These are phyloP conservation scores for Volucella inflata DNA, from an alignment of 2,888 invertebrate species.

Conservation along the genomic window DNA sequence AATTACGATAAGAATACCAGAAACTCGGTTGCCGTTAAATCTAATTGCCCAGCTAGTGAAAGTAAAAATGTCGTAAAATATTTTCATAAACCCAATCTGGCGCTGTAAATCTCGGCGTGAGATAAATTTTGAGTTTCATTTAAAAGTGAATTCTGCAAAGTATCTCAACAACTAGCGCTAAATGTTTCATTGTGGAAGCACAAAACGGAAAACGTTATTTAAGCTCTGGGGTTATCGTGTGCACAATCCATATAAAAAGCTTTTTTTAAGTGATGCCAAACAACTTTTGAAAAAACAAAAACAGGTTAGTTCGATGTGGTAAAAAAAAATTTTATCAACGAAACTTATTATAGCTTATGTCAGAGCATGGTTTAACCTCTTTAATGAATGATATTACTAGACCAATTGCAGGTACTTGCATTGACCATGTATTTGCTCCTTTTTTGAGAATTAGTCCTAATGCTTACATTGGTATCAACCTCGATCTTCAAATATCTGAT, in stretches of 20 bases:
- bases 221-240: neutral
- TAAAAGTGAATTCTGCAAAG: neutral
- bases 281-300: neutral
- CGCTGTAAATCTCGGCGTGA: conserved; percentile 5
- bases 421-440: too few relatives aligned
- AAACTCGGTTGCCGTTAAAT: conserved; percentile 40
- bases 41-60: conserved; percentile 41
- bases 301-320: too few relatives aligned
- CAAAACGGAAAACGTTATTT: neutral
- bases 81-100: conserved; percentile 23
- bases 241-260: conserved; percentile 20
- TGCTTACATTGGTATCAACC: too few relatives aligned
- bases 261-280: conserved; percentile 9
- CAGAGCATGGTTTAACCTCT: too few relatives aligned
- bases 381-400: too few relatives aligned
- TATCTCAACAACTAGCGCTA: conserved; percentile 6
- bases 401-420: too few relatives aligned
- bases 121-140: conserved; percentile 1
- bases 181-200: conserved; percentile 1
- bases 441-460: too few relatives aligned
- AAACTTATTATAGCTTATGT: too few relatives aligned
- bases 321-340: too few relatives aligned
- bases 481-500: too few relatives aligned
- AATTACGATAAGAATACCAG: conserved; percentile 34
- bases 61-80: conserved; percentile 44